These are phyloP conservation scores for Caenorhabditis sp. DNA, from an alignment of 2,888 invertebrate species.

Conservation along the genomic window DNA sequence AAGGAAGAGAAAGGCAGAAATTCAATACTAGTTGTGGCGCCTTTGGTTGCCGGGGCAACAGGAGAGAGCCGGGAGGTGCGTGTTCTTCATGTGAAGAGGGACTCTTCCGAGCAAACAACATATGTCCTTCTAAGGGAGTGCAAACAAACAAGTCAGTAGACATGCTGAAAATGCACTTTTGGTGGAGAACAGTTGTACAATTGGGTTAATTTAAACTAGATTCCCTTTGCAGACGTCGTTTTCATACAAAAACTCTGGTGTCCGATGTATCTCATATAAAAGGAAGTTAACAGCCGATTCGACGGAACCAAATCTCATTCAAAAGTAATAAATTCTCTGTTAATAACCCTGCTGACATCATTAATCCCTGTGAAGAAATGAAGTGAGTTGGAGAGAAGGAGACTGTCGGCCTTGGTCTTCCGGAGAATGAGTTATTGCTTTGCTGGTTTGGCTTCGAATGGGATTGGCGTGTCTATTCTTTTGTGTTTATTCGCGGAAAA, in stretches of 20 bases:
- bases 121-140: conserved; percentile 23
- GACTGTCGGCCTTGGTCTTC: conserved; percentile 38
- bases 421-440: conserved; percentile 55
- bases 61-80: not conserved
- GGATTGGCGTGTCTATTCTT: not conserved
- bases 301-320: not conserved
- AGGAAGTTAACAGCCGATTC: conserved; percentile 6
- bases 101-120: conserved; percentile 6
- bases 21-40: conserved; percentile 49
- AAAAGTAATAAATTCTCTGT: conserved; percentile 2
- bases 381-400: conserved; percentile 26
- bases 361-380: not conserved
- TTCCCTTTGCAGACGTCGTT: not conserved
- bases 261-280: conserved; percentile 9
- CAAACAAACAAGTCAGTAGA: conserved; percentile 24
- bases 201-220: not conserved
- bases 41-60: conserved; percentile 31
- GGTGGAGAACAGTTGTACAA: not conserved
- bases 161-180: conserved; percentile 30
- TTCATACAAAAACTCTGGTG: not conserved
- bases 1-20: conserved; percentile 1
- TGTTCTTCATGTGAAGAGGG: not conserved
- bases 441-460: conserved; percentile 52
- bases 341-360: conserved; percentile 19
- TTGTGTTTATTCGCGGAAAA: conserved; percentile 15